Evolutionary conservation across 2,113 vertebrate genomes (phyloP), one percentile per base, ranked within the genome.

Genomic region (Orthonyx spaldingii): DNA sequence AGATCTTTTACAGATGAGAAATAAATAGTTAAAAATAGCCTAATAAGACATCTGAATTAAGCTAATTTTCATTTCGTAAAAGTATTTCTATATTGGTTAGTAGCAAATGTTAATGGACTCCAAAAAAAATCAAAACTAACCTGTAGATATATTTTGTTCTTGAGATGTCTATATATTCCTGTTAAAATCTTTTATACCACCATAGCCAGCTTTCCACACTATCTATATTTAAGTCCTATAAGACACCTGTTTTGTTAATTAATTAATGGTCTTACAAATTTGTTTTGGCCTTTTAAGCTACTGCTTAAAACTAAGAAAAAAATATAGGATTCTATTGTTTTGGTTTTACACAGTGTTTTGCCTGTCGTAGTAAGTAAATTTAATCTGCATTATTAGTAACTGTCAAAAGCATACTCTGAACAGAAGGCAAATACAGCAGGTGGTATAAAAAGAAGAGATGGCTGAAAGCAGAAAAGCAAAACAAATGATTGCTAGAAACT

Each of bases 361-460:
- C 89, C 95, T 96, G 79, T 96, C 96, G 97, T 94, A 88, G 92
- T 84, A 96, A 97, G 90, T 89, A 97, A 97, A 98, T 97, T 96
- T 98, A 98, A 97, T 97, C 92, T 97, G 91, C 91, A 97, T 98
- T 98, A 98, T 98, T 98, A 97, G 94, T 96, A 98, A 97, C 96
- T 98, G 97, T 97, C 98, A 98, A 96, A 92, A 96, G 69, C 71
- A 65, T 89, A 92, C 78, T 97, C 95, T 94, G 94, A 97, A 84
- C 97, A 98, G 97, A 98, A 98, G 97, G 97, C 93, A 97, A 97
- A 97, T 97, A 97, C 87, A 97, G 97, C 97, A 98, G 97, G 97
- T 98, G 96, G 97, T 94, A 69, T 50, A 96, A 97, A 97, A 97
- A 94, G 78, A 91, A 56, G 87, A 94, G 68, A 97, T 89, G 89